phyloP scores from a whole-genome alignment of 2,113 vertebrate genomes.

The Corydoras sp. region DNA sequence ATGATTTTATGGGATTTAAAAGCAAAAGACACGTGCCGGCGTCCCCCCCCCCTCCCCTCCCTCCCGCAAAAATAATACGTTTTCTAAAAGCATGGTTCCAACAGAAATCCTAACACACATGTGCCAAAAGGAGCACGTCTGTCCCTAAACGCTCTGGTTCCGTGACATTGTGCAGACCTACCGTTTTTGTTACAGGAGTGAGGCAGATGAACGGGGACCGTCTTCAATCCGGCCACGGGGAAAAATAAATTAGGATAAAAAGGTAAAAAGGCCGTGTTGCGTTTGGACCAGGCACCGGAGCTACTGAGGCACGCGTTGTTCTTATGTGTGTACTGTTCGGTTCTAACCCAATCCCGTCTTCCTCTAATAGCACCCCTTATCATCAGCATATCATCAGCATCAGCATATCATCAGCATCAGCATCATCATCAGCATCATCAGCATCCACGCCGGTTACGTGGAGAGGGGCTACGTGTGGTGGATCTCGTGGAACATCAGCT shows the following conservation, averaged over 20 bases:
- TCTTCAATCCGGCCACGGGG: conserved; percentile 21
- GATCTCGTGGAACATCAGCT: conserved; percentile 87
- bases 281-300: conserved; percentile 52
- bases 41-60: too few species aligned
- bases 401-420: too few species aligned
- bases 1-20: neutral
- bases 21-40: neutral
- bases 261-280: conserved; percentile 19
- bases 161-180: neutral
- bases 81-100: neutral
- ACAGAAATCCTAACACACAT: conserved; percentile 8
- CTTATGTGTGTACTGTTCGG: neutral
- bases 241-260: conserved; percentile 30
- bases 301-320: conserved; percentile 29
- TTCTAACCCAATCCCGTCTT: neutral
- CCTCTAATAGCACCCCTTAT: neutral
- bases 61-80: too few species aligned
- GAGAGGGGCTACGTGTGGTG: conserved; percentile 75
- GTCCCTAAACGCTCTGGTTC: neutral
- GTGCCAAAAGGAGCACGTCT: neutral
- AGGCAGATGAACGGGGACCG: conserved; percentile 13
- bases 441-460: neutral
- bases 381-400: neutral
- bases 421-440: too few species aligned
- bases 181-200: conserved; percentile 9